Evolutionary conservation across 1,140 invertebrate genomes (phyloP).

Genomic region (Achroia grisella): DNA sequence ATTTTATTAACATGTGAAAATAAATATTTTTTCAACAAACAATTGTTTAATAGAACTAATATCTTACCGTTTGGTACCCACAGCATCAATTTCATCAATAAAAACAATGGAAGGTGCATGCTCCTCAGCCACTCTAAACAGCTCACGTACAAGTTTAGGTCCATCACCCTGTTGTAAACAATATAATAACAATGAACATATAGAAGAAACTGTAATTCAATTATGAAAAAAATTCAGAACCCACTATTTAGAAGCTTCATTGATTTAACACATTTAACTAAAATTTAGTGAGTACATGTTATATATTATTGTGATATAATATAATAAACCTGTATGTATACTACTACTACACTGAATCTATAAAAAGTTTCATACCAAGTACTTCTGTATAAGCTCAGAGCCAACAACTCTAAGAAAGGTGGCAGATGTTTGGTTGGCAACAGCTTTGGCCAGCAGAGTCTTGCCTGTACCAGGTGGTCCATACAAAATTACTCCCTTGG

Average conservation of each 20-base stretch:
- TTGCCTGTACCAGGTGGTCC: slow-evolving; percentile 99
- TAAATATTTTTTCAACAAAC: too few species aligned
- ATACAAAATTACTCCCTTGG: slow-evolving; percentile 99
- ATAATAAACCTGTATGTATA: too few species aligned
- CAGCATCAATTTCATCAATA: slow-evolving; percentile 99
- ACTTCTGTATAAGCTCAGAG: slow-evolving; percentile 99
- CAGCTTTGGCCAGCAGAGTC: slow-evolving; percentile 98
- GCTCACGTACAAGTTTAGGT: slow-evolving; percentile 97
- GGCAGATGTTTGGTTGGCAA: slow-evolving; percentile 99
- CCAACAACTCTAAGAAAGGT: slow-evolving; percentile 99
- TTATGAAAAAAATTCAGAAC: too few species aligned
- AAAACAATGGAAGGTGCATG: slow-evolving; percentile 99
- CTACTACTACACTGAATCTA: too few species aligned
- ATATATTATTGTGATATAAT: too few species aligned
- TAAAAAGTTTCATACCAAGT: slow-evolving; percentile 80
- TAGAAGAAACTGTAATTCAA: too few species aligned
- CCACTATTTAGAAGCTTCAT: too few species aligned
- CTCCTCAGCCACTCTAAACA: slow-evolving; percentile 99
- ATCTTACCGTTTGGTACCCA: slow-evolving; percentile 94
- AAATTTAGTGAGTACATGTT: too few species aligned
- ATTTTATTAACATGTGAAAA: slow-evolving; percentile 1
- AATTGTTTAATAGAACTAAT: too few species aligned
- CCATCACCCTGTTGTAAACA: slow-evolving; percentile 90
- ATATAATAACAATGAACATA: too few species aligned
- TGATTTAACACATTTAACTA: too few species aligned